Evolutionary conservation across 2,113 vertebrate genomes (phyloP).

Genomic region (Nyctibius bracteatus): DNA sequence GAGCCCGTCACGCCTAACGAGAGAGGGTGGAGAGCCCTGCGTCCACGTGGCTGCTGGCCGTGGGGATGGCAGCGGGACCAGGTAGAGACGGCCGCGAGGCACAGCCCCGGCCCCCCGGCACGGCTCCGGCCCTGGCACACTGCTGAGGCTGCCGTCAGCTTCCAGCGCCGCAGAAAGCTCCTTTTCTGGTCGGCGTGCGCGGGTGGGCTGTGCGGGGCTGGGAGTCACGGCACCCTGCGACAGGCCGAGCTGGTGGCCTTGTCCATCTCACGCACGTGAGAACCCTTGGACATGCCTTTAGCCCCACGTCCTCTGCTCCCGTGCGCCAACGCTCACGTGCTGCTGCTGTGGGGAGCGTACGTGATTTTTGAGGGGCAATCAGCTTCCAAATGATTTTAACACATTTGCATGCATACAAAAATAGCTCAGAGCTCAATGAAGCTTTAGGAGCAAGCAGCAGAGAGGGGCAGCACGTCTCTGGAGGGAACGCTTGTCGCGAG

Average conservation of each 20-base stretch:
- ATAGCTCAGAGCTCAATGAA: neutral
- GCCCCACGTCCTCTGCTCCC: fast-evolving
- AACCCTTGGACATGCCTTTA: neutral
- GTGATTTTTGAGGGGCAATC: neutral
- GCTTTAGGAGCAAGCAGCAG: neutral
- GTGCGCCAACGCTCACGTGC: fast-evolving
- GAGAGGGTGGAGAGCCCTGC: neutral
- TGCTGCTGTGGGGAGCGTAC: fast-evolving
- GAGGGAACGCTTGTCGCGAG: neutral
- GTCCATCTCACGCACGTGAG: fast-evolving
- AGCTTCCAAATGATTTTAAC: neutral
- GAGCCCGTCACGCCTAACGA: fast-evolving
- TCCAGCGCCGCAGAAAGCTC: neutral
- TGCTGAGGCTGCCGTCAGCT: neutral
- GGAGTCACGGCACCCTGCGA: fast-evolving
- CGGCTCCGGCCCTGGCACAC: neutral
- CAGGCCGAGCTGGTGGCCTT: neutral
- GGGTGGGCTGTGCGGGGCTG: neutral
- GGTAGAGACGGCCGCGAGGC: neutral
- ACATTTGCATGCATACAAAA: neutral
- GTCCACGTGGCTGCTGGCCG: fast-evolving
- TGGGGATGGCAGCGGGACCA: no score
- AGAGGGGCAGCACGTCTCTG: neutral
- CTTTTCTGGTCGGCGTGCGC: fast-evolving
- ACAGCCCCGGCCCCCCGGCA: no score